Conservation (phyloP, 1,140 invertebrate species). For the Reticulitermes speratus region DNA sequence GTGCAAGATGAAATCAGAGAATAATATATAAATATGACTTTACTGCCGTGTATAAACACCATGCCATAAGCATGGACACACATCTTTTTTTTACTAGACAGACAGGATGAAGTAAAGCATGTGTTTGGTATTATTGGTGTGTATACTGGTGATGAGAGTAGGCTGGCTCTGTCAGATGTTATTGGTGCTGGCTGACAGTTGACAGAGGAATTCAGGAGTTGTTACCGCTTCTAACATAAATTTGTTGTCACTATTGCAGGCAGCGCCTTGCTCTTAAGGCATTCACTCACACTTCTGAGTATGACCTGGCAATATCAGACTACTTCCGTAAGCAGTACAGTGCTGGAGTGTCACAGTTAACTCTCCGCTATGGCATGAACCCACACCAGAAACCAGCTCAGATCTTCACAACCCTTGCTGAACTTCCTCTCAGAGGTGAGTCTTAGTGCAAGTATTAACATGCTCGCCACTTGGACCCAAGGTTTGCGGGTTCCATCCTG, state of each 20-base stretch:
- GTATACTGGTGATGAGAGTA: no score
- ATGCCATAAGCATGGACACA: no score
- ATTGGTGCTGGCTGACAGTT: no score
- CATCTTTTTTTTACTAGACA: no score
- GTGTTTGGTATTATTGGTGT: no score
- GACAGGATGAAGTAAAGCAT: no score
- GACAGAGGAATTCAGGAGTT: no score
- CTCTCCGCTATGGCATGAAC: constrained; percentile 95
- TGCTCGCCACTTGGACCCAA: not conserved
- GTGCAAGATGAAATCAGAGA: no score
- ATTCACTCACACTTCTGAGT: constrained; percentile 93
- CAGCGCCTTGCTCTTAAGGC: constrained; percentile 83
- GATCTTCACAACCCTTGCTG: constrained; percentile 76
- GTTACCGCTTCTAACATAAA: no score
- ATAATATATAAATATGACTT: no score
- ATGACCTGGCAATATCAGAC: constrained; percentile 92
- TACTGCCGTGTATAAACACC: no score
- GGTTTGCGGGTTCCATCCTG: not conserved
- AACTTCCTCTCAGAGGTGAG: constrained; percentile 78
- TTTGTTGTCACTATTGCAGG: constrained; percentile 48
- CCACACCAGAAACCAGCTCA: constrained; percentile 97
- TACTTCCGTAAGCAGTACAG: constrained; percentile 93
- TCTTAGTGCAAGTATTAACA: not conserved
- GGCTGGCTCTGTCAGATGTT: no score
- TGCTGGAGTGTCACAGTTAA: constrained; percentile 71